These are phyloP conservation scores for Aleiodes sp. DNA, from an alignment of 1,140 invertebrate genomes.

Conservation along the genomic window DNA sequence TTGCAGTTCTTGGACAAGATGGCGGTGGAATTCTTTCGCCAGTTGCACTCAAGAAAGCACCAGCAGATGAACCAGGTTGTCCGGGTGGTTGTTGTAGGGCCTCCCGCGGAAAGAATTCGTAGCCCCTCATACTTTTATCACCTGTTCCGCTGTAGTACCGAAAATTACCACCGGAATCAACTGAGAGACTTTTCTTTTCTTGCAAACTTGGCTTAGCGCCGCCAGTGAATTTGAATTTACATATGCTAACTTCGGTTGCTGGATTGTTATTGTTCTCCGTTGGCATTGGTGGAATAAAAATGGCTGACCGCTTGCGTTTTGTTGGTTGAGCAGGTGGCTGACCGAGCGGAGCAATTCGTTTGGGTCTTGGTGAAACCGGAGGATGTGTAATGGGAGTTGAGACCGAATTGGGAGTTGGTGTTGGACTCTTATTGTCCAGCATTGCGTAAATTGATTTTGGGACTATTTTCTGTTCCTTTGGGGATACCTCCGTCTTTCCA, in stretches of 20 bases:
- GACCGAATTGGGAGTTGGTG: background rate
- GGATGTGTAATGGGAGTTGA: slow-evolving; percentile 39
- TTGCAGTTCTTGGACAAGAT: slow-evolving; percentile 43
- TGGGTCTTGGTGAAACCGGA: slow-evolving; percentile 50
- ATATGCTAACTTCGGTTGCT: slow-evolving; percentile 86
- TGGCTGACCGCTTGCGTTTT: slow-evolving; percentile 81
- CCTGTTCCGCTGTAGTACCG: slow-evolving; percentile 81
- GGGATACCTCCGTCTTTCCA: slow-evolving; percentile 35
- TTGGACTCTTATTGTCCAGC: slow-evolving; percentile 54
- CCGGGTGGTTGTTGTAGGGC: slow-evolving; percentile 70
- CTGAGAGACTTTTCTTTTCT: slow-evolving; percentile 90
- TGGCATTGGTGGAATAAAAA: slow-evolving; percentile 83
- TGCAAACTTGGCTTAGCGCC: slow-evolving; percentile 86
- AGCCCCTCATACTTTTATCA: slow-evolving; percentile 78
- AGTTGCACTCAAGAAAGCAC: slow-evolving; percentile 65
- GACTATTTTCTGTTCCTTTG: slow-evolving; percentile 57
- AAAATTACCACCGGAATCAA: slow-evolving; percentile 86
- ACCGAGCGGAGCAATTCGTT: slow-evolving; percentile 47
- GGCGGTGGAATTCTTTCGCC: slow-evolving; percentile 67
- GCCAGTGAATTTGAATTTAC: slow-evolving; percentile 92
- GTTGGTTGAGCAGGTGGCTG: slow-evolving; percentile 61
- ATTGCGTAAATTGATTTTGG: slow-evolving; percentile 54
- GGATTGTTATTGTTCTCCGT: slow-evolving; percentile 77
- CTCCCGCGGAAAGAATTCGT: slow-evolving; percentile 80
- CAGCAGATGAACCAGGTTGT: slow-evolving; percentile 62